Evolutionary conservation across 2,113 vertebrate genomes (phyloP).

Genomic region (Burhinus oedicnemus): DNA sequence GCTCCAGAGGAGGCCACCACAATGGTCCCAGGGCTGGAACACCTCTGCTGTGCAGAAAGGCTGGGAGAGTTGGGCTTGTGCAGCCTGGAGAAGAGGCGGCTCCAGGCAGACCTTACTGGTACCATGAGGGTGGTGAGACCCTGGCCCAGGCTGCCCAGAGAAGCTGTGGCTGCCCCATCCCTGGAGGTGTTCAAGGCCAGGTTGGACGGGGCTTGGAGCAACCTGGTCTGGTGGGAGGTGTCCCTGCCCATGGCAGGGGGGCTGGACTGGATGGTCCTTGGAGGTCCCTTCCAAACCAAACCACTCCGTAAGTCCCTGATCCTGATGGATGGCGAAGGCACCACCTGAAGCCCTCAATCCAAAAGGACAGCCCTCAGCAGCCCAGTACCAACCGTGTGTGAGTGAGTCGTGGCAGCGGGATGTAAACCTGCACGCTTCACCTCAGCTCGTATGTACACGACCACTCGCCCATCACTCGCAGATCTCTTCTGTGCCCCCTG

Average conservation of each 20-base stretch:
- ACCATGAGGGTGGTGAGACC: not conserved
- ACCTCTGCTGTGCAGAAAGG: too few species aligned
- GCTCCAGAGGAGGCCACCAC: too few species aligned
- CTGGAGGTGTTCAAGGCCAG: not conserved
- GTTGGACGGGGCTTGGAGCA: not conserved
- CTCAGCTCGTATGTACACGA: not conserved
- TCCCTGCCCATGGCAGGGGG: not conserved
- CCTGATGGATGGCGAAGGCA: not conserved
- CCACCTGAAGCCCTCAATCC: not conserved
- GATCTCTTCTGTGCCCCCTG: not conserved
- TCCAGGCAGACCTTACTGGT: too few species aligned
- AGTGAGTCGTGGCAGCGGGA: not conserved
- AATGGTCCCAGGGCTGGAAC: too few species aligned
- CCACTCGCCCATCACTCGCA: not conserved
- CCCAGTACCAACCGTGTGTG: not conserved
- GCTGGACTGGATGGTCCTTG: not conserved
- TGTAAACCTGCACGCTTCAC: not conserved
- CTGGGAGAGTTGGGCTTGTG: too few species aligned
- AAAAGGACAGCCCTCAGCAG: not conserved
- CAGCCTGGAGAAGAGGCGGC: too few species aligned
- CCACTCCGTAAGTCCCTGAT: not conserved
- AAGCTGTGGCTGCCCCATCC: not conserved
- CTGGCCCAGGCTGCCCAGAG: not conserved
- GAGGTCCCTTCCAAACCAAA: not conserved
- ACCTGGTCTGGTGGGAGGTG: too few species aligned